Base-by-base conservation (phyloP, 2,888 invertebrate genomes). In the Epistrophe eligans region DNA sequence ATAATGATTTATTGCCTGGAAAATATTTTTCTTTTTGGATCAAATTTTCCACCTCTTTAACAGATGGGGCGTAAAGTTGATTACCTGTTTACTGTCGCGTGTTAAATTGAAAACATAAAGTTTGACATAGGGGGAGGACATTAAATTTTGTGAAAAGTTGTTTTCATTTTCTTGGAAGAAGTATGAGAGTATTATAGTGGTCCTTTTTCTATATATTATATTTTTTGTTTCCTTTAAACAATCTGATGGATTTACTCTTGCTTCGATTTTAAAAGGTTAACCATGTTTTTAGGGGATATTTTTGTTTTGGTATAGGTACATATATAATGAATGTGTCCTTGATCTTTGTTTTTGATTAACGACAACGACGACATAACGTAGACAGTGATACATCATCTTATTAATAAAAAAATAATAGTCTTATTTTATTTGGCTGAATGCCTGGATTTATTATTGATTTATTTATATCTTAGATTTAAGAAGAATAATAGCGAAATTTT, bases 1-100 rank as follows among this genome's bases (percentile, higher is more conserved):
- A 81, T 85, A 85, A 85, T 85, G 84, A 85, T 81, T 85, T 85
- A 85, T 85, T 67, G 67, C 70, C 77, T 80, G 72, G 77, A 62
- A 84, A 81, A 85, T 85, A 77, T 81, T 85, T 73, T 57, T 60
- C 13, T 50, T 50, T 50, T 67, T 35, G 4, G 17, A 50, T 50
- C 45, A 62, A 81, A 85, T 81, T 85, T 81, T 70, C 60, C 84
- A 77, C 81, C 81, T 85, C 77, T 67, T 62, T 67, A 85, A 50
- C 84, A 85, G 84, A 85, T 81, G 84, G 81, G 81, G 70, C 77
- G 40, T 43, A 62, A 81, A 73, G 67, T 81, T 81, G 55, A 77
- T 77, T 48, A 81, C 52, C 72, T 77, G 81, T 77, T 67, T 81
- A 73, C 81, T 81, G 72, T 45, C 71, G 58, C 57, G 58, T 67